phyloP scores from a whole-genome alignment of 2,113 vertebrate genomes.

The Chauna torquata region DNA sequence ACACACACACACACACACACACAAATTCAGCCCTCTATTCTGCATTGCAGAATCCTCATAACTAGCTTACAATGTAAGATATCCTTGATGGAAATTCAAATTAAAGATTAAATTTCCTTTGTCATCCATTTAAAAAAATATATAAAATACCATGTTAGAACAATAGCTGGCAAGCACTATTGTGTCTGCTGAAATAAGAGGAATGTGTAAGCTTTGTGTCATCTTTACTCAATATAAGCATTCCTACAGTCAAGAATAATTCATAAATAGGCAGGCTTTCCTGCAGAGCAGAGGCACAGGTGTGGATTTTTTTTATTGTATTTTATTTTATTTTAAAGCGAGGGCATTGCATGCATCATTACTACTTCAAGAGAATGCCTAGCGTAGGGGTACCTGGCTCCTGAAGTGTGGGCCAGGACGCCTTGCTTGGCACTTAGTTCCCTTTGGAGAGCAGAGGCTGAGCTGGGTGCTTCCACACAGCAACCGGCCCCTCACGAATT shows the following conservation, averaged over 20 bases:
- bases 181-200: background rate
- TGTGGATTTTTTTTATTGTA: background rate
- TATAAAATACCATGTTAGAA: background rate
- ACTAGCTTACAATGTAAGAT: background rate
- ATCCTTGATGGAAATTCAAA: background rate
- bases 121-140: background rate
- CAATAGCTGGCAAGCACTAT: background rate
- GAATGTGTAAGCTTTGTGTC: accelerated
- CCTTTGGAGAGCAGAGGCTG: accelerated
- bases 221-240: background rate
- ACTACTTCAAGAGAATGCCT: background rate
- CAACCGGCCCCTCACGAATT: accelerated
- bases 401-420: background rate
- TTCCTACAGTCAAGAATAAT: accelerated
- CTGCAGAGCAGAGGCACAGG: background rate
- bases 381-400: background rate
- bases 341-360: background rate
- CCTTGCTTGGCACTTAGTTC: background rate
- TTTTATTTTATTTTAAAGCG: background rate
- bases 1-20: background rate
- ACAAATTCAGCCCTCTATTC: background rate
- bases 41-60: background rate
- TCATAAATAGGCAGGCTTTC: background rate
- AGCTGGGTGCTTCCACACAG: background rate
- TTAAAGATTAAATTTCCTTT: background rate